Evolutionary conservation across 35 echinoderm and acorn worm genomes (phyloP).

Genomic region (Chiridota heheva): DNA sequence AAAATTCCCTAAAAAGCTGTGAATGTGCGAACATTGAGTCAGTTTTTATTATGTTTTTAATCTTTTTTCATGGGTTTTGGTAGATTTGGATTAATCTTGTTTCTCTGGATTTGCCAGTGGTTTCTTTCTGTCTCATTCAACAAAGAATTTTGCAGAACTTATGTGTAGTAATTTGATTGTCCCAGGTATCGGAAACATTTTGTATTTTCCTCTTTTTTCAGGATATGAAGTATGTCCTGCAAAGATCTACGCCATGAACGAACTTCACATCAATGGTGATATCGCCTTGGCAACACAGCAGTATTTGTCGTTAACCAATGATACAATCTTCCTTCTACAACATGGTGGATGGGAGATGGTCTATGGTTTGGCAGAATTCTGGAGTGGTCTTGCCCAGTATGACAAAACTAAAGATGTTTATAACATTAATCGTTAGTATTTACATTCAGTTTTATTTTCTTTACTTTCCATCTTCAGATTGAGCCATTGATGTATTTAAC

Average conservation of each 20-base stretch:
- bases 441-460: background rate
- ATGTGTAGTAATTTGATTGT: too few species aligned
- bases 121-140: too few species aligned
- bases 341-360: slow-evolving; percentile 67
- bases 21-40: too few species aligned
- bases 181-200: too few species aligned
- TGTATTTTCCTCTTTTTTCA: slow-evolving; percentile 14
- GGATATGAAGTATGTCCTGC: slow-evolving; percentile 90
- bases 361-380: slow-evolving; percentile 66
- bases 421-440: slow-evolving; percentile 60
- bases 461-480: background rate
- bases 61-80: too few species aligned
- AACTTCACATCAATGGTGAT: slow-evolving; percentile 92
- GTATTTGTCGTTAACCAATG: slow-evolving; percentile 66
- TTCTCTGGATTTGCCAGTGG: too few species aligned
- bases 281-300: slow-evolving; percentile 89
- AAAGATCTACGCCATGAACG: slow-evolving; percentile 48
- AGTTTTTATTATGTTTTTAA: too few species aligned
- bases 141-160: too few species aligned
- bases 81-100: too few species aligned
- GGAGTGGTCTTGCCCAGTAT: slow-evolving; percentile 56
- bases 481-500: background rate
- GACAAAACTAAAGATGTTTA: slow-evolving; percentile 42
- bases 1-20: too few species aligned
- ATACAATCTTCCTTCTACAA: slow-evolving; percentile 58